Conservation (phyloP, 2,797 vertebrate species). For the Falco concolor region DNA sequence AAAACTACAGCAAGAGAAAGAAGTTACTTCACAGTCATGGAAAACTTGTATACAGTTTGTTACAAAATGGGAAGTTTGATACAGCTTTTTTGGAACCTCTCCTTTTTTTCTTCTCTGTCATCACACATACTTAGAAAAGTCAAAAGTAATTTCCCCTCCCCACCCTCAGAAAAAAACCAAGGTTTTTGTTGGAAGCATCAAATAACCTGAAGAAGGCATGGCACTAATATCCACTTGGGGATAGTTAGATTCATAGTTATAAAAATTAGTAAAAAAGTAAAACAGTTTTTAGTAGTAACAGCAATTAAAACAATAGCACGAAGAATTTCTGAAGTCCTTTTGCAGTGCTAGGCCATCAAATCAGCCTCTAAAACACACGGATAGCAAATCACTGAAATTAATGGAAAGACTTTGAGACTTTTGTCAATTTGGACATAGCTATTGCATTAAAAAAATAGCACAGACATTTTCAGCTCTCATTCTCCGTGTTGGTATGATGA, state of each 20-base stretch:
- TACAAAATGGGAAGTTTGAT: background rate
- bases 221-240: background rate
- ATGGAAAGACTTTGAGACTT: background rate
- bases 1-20: background rate
- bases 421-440: background rate
- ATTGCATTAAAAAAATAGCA: background rate
- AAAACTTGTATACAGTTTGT: background rate
- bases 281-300: background rate
- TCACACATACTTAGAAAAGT: background rate
- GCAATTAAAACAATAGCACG: background rate
- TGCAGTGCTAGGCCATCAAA: background rate
- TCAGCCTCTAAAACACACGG: background rate
- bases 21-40: background rate
- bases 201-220: background rate
- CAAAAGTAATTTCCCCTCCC: background rate
- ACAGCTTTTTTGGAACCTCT: background rate
- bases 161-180: background rate
- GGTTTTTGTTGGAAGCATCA: background rate
- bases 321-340: background rate
- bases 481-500: background rate
- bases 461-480: background rate
- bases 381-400: background rate
- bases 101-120: background rate
- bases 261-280: background rate
- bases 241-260: background rate